A percentile compares a stretch with the other conserved stretches of the same genome.
These are phyloP conservation scores for Trichopoda pennipes DNA, from an alignment of 2,888 invertebrate species.

Conservation along the genomic window DNA sequence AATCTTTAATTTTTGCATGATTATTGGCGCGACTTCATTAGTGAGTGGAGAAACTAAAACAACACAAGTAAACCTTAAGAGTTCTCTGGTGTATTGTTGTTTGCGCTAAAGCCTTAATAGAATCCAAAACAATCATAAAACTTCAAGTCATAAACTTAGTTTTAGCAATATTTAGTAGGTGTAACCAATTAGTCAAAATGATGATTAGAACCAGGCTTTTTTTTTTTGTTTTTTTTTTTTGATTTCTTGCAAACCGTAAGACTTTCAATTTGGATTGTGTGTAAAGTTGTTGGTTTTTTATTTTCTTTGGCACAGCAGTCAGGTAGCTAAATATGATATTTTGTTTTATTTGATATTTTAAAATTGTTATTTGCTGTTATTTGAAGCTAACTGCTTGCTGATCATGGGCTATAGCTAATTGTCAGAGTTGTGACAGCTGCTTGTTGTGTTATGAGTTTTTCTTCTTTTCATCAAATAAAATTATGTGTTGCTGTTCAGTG, in stretches of 20 bases:
- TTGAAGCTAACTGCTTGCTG: conserved; percentile 19
- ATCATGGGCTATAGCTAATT: conserved; percentile 59
- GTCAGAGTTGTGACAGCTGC: conserved; percentile 62
- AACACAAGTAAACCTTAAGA: not conserved
- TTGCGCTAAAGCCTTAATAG: conserved; percentile 2
- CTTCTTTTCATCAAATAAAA: not conserved
- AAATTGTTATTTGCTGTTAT: conserved; percentile 20
- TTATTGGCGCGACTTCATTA: conserved; percentile 69
- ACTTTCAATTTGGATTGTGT: conserved; percentile 21
- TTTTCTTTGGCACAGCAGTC: conserved; percentile 3
- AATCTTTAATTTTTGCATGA: conserved; percentile 31
- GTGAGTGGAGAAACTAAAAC: not conserved
- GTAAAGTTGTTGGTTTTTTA: not conserved
- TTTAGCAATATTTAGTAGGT: conserved; percentile 47
- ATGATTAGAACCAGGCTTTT: conserved; percentile 30
- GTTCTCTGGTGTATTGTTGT: conserved; percentile 8
- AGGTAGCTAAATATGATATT: conserved; percentile 30
- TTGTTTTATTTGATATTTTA: conserved; percentile 4
- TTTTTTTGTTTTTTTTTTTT: not conserved
- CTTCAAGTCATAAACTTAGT: conserved; percentile 44
- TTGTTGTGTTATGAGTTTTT: conserved; percentile 31
- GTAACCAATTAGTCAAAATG: conserved; percentile 62
- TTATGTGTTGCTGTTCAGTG: conserved; percentile 13
- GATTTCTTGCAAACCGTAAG: conserved; percentile 15
- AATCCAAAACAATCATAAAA: conserved; percentile 37